These are phyloP conservation scores for Corydoras sp. DNA, from an alignment of 2,113 vertebrate genomes.

Conservation along the genomic window DNA sequence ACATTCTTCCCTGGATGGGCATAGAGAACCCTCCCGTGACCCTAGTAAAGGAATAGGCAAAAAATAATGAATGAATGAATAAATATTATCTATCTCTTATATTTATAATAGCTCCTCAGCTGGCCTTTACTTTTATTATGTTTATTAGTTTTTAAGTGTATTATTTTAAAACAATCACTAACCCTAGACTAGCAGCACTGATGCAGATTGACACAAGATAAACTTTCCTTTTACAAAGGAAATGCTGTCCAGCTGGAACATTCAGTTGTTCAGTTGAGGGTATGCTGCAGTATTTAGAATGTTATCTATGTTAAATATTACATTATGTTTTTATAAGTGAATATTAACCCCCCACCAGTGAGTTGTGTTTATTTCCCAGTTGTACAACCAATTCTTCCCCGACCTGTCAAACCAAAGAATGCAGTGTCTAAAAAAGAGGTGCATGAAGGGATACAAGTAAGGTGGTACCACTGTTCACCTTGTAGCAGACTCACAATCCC, in stretches of 20 bases:
- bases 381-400: not conserved
- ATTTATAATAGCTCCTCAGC: too few relatives aligned
- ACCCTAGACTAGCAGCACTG: too few relatives aligned
- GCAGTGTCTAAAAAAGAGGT: slow-evolving; percentile 10
- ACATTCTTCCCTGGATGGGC: too few relatives aligned
- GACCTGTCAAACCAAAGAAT: slow-evolving; percentile 8
- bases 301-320: not conserved
- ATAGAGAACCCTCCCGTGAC: too few relatives aligned
- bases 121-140: too few relatives aligned
- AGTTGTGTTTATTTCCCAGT: not conserved
- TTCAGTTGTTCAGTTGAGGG: not conserved
- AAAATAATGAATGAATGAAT: too few relatives aligned
- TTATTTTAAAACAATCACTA: too few relatives aligned
- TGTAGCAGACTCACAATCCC: slow-evolving; percentile 26
- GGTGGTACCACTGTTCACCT: slow-evolving; percentile 22
- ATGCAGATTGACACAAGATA: too few relatives aligned
- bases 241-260: not conserved
- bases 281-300: not conserved
- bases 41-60: too few relatives aligned
- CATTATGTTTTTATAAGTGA: not conserved
- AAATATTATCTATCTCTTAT: too few relatives aligned
- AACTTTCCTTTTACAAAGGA: too few relatives aligned
- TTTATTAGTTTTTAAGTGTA: too few relatives aligned
- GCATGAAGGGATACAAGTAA: slow-evolving; percentile 16
- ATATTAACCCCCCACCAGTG: not conserved